These are phyloP conservation scores for Rhopalosiphum nymphaeae DNA, from an alignment of 2,888 invertebrate species.

Conservation along the genomic window DNA sequence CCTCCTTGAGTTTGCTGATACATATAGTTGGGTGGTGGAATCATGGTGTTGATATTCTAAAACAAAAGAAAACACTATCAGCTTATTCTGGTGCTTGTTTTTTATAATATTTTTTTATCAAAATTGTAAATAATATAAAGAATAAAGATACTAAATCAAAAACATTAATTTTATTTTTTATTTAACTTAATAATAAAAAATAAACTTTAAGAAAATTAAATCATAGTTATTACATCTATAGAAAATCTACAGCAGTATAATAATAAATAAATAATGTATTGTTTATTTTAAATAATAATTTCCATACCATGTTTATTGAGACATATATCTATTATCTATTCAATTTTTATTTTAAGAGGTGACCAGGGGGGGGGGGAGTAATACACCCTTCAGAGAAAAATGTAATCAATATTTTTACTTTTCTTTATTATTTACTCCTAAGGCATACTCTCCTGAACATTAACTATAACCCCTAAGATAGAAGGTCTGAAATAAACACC, in stretches of 20 bases:
- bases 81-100: not conserved
- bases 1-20: slow-evolving; percentile 61
- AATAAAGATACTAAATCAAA: not conserved
- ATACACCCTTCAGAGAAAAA: no score
- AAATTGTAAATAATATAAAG: not conserved
- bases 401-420: no score
- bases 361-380: no score
- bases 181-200: not conserved
- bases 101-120: not conserved
- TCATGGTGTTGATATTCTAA: slow-evolving; percentile 63
- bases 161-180: not conserved
- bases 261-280: not conserved
- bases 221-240: not conserved
- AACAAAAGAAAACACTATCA: not conserved
- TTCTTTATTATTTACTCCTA: no score
- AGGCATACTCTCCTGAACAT: no score
- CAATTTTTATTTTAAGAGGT: no score
- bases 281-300: not conserved
- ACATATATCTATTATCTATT: not conserved
- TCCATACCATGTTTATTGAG: no score
- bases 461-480: no score
- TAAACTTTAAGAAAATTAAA: not conserved
- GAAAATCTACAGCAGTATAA: not conserved
- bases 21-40: slow-evolving; percentile 62
- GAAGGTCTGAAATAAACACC: no score